Percentiles rank a stretch among this genome's conserved stretches.
phyloP scores from a whole-genome alignment of 2,888 invertebrate genomes.

The Cylloceria caligata region DNA sequence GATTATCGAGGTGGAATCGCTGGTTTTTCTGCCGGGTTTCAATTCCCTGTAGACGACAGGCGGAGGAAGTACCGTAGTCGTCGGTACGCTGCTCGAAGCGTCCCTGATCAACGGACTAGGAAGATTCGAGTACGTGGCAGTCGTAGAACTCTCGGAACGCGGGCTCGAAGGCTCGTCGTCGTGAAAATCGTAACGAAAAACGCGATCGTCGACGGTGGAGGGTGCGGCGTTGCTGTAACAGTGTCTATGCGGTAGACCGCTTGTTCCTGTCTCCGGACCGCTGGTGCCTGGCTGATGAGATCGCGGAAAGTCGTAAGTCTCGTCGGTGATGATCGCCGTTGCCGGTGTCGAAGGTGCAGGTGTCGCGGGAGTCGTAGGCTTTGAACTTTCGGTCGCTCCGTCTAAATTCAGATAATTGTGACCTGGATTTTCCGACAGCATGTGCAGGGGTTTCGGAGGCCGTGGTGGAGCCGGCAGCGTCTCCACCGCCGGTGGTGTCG shows the following conservation, averaged over 20 bases:
- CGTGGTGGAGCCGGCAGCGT: constrained; percentile 88
- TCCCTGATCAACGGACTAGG: constrained; percentile 85
- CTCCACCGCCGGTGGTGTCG: constrained; percentile 76
- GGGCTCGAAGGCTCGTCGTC: constrained; percentile 81
- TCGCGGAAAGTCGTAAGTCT: constrained; percentile 90
- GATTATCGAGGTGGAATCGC: constrained; percentile 80
- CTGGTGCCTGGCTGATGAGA: constrained; percentile 86
- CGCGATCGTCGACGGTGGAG: constrained; percentile 85
- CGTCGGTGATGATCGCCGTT: constrained; percentile 84
- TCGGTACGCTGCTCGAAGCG: constrained; percentile 82
- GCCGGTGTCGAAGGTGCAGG: constrained; percentile 80
- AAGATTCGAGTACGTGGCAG: constrained; percentile 87
- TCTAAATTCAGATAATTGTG: constrained; percentile 86
- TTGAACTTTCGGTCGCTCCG: constrained; percentile 81
- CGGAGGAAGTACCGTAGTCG: constrained; percentile 85
- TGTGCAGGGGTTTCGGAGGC: constrained; percentile 90
- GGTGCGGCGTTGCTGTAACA: constrained; percentile 88
- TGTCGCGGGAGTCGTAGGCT: constrained; percentile 82
- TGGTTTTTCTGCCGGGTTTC: constrained; percentile 86
- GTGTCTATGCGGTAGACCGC: constrained; percentile 83
- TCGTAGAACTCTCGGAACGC: constrained; percentile 85
- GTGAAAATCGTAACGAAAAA: constrained; percentile 87
- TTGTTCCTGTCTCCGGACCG: constrained; percentile 75
- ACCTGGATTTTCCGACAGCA: constrained; percentile 84
- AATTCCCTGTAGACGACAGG: constrained; percentile 87